Evolutionary conservation across 1,140 invertebrate species (phyloP).

Genomic region (Ganaspis sp.): DNA sequence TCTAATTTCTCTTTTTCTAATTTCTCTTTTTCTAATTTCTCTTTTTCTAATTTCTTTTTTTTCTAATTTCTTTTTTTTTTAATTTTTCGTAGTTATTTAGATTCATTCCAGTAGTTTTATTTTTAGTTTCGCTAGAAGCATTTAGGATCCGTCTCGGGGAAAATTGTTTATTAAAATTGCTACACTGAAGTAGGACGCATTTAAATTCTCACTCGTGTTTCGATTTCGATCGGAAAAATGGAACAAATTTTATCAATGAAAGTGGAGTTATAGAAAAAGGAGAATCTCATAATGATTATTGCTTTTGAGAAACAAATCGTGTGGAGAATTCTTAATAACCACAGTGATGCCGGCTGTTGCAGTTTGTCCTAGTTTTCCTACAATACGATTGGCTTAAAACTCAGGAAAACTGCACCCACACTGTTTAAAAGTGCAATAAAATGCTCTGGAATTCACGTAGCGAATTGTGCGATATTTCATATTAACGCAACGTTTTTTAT

Average conservation of each 20-base stretch:
- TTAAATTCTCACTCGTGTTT: too few relatives aligned
- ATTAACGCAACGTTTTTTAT: neutral
- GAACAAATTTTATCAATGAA: neutral
- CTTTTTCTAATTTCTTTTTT: too few relatives aligned
- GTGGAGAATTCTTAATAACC: conserved; percentile 3
- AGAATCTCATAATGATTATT: conserved; percentile 12
- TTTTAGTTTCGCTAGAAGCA: too few relatives aligned
- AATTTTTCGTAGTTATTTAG: too few relatives aligned
- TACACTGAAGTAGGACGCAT: too few relatives aligned
- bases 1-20: too few relatives aligned
- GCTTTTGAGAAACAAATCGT: neutral
- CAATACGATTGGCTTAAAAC: conserved; percentile 34
- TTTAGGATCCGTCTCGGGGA: too few relatives aligned
- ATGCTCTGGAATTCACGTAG: neutral
- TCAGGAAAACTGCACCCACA: conserved; percentile 25
- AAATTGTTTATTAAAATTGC: too few relatives aligned
- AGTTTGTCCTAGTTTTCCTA: conserved; percentile 16
- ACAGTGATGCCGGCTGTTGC: conserved; percentile 14
- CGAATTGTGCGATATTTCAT: neutral
- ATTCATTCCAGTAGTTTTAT: too few relatives aligned
- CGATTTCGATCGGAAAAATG: neutral
- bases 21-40: too few relatives aligned
- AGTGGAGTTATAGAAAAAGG: neutral
- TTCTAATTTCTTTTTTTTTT: too few relatives aligned
- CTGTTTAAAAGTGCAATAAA: neutral